A percentile compares a stretch with the other conserved stretches of the same genome.
phyloP scores from a whole-genome alignment of 1,140 invertebrate species.

The Zaprionus vittiger region DNA sequence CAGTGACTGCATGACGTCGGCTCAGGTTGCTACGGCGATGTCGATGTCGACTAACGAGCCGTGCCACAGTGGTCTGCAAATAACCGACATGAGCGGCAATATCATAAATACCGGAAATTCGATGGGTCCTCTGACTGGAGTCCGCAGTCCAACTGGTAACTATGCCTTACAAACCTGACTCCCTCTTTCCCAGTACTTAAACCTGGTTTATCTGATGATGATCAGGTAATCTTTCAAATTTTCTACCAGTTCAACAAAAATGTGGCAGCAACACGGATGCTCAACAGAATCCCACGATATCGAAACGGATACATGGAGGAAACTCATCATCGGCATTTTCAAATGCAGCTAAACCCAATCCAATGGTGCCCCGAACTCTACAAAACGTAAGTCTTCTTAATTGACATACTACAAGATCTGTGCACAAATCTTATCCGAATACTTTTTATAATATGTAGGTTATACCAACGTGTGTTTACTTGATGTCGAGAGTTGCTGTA shows the following conservation, averaged over 20 bases:
- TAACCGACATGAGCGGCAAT: conserved; percentile 62
- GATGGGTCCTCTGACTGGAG: conserved; percentile 53
- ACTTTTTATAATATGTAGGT: conserved; percentile 50
- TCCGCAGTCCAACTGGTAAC: conserved; percentile 64
- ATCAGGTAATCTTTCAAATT: conserved; percentile 62
- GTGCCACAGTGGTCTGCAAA: conserved; percentile 49
- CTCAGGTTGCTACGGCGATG: conserved; percentile 61
- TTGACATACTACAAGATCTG: background rate
- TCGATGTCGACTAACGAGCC: conserved; percentile 51
- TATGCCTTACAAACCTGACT: background rate
- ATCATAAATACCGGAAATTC: conserved; percentile 59
- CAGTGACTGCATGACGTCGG: conserved; percentile 62
- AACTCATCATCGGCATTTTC: conserved; percentile 59
- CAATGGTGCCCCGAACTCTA: conserved; percentile 67
- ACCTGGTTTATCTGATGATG: background rate
- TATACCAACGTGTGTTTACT: conserved; percentile 87
- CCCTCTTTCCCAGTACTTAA: background rate
- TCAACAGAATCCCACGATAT: conserved; percentile 51
- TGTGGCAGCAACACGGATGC: conserved; percentile 52
- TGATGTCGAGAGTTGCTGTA: conserved; percentile 88
- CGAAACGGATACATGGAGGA: conserved; percentile 53
- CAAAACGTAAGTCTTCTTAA: conserved; percentile 69
- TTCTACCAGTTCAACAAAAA: conserved; percentile 65
- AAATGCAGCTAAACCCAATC: conserved; percentile 63
- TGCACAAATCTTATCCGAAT: background rate